Evolutionary conservation across 2,888 invertebrate species (phyloP).

Genomic region (Nemoura dubitans): DNA sequence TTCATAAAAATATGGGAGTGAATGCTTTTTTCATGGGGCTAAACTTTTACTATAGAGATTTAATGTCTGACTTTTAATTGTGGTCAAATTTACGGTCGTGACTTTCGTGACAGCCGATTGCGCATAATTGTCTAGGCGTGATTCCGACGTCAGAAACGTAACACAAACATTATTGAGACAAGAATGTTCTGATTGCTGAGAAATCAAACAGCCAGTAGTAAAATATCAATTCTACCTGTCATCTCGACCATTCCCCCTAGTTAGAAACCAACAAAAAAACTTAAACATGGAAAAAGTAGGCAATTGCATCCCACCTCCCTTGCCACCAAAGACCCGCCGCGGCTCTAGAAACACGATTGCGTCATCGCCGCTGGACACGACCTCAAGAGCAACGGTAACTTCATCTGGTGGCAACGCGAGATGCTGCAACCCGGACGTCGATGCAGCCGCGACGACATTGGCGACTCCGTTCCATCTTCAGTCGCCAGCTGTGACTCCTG

Average conservation of each 20-base stretch:
- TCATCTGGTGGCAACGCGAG: conserved; percentile 50
- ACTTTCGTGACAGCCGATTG: neutral
- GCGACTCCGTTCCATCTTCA: conserved; percentile 48
- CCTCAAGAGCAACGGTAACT: conserved; percentile 61
- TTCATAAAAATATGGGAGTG: neutral
- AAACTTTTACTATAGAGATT: neutral
- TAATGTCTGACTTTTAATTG: conserved; percentile 1
- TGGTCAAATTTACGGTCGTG: conserved; percentile 22
- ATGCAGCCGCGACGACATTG: conserved; percentile 39
- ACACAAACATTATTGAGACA: conserved; percentile 19
- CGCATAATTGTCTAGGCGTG: conserved; percentile 7
- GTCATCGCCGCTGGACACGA: conserved; percentile 30
- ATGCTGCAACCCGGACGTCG: conserved; percentile 21
- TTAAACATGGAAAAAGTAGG: conserved; percentile 16
- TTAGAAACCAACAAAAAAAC: neutral
- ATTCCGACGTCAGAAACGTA: neutral
- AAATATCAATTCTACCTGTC: neutral
- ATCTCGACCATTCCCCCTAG: neutral
- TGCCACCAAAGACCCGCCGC: conserved; percentile 66
- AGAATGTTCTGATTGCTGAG: conserved; percentile 35
- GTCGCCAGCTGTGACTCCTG: conserved; percentile 57
- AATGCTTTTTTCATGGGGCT: too few species aligned
- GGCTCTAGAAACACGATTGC: conserved; percentile 1
- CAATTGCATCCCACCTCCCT: conserved; percentile 65
- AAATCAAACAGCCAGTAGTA: neutral